Evolutionary conservation across 1,140 invertebrate genomes (phyloP).

Genomic region (Eufriesea mexicana): DNA sequence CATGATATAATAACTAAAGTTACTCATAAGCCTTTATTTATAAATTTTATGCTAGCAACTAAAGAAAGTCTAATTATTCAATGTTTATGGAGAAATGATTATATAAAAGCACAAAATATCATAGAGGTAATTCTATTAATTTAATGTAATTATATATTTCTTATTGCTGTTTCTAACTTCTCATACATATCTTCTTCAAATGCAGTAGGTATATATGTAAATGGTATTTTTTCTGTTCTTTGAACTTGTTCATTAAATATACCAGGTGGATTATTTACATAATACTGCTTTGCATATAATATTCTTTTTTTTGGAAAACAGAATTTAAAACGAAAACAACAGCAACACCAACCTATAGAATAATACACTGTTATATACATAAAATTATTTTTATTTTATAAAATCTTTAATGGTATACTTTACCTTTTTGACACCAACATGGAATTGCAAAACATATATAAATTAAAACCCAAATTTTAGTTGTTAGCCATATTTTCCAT

Average conservation of each 20-base stretch:
- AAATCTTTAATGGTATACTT: constrained; percentile 24
- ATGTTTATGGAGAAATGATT: constrained; percentile 76
- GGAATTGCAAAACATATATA: constrained; percentile 73
- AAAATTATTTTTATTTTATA: background rate
- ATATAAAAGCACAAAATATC: constrained; percentile 70
- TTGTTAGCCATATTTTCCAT: constrained; percentile 63
- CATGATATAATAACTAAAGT: constrained; percentile 45
- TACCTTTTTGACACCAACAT: constrained; percentile 77
- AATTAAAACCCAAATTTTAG: constrained; percentile 73
- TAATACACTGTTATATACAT: background rate
- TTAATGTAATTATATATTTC: constrained; percentile 65
- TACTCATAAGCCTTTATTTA: constrained; percentile 57
- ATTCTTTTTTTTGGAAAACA: constrained; percentile 73
- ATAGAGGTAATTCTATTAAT: constrained; percentile 70
- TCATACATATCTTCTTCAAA: constrained; percentile 70
- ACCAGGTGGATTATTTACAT: constrained; percentile 71
- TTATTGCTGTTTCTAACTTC: constrained; percentile 68
- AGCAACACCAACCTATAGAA: constrained; percentile 76
- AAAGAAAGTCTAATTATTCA: constrained; percentile 73
- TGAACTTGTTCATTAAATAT: constrained; percentile 44
- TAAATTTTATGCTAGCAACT: constrained; percentile 75
- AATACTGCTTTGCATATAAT: constrained; percentile 70
- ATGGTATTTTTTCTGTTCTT: constrained; percentile 24
- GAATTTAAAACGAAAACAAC: constrained; percentile 73
- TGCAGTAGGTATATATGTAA: constrained; percentile 69